Base-by-base conservation (phyloP, 2,113 vertebrate species). In the Drymodes brunneopygia region DNA sequence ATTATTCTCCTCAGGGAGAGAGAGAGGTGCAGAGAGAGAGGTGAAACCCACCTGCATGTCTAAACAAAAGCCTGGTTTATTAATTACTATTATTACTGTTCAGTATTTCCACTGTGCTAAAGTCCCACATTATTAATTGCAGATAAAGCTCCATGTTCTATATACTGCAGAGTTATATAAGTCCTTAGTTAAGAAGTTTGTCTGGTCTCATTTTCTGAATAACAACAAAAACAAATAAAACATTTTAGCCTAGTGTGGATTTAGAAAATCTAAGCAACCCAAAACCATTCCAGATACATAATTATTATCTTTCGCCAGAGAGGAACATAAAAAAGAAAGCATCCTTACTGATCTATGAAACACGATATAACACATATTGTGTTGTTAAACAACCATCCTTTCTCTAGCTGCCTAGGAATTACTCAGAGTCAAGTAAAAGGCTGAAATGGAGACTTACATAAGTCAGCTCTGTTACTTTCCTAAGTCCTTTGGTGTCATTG, bases 401-500 rank as follows among this genome's bases (percentile, higher is more conserved):
- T 42, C 47, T 87, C 56, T 56, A 62, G 40, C 57, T 75, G 45
- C 35, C 78, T 56, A 70, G 78, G 77, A 81, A 50, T 58, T 54
- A 64, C 31, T 72, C 47, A 62, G 73, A 72, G 33, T 35, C 20
- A 57, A 88, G 73, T 35, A 87, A 36, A 79, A 44, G 60, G 14
- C 6, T 48, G 45, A 47, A 47, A 69, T 13, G 5, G 35, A 45
- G 65, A 92, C 98, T 94, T 95, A 99, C 99, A 18, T 99, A 98
- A 21, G 99, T 99, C 89, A 98, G 86, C 7, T 84, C 91, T 12
- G 96, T 97, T 12, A 98, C 98, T 88, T 98, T 98, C 94, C 98
- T 98, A 3, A 95, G 95, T 58, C 96, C 91, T 69, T 98, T 96
- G 11, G 98, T 99, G 79, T 98, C 97, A 35, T 99, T 99, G 95